Conservation (phyloP, 2,888 invertebrate genomes). For the Apamea crenata region DNA sequence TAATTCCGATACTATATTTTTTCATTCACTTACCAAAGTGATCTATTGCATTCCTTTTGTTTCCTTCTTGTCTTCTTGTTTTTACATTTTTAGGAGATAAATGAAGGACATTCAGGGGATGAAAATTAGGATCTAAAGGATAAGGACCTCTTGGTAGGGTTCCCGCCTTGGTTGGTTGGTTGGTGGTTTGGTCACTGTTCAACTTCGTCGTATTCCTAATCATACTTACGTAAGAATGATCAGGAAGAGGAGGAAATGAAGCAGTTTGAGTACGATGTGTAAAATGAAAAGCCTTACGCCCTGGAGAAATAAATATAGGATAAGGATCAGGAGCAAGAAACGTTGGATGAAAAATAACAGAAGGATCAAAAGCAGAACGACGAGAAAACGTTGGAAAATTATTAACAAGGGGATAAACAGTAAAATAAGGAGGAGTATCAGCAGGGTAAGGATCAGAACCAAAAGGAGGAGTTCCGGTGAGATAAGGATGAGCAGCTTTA, state of each 20-base stretch:
- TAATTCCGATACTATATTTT: background rate
- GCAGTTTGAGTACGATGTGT: background rate
- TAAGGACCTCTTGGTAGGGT: background rate
- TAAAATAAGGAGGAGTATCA: background rate
- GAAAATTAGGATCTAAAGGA: background rate
- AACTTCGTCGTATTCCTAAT: no score
- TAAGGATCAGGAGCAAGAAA: constrained; percentile 3
- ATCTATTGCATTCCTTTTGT: background rate
- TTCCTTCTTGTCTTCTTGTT: background rate
- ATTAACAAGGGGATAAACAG: no score
- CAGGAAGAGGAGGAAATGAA: background rate
- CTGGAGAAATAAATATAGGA: background rate
- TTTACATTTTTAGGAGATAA: background rate
- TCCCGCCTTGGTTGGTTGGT: no score
- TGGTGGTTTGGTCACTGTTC: no score
- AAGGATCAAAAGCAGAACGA: background rate
- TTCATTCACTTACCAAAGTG: constrained; percentile 5
- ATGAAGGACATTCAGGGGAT: background rate
- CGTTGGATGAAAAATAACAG: background rate
- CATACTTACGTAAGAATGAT: background rate
- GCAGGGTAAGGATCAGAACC: background rate
- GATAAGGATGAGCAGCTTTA: background rate
- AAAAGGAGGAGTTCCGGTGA: background rate
- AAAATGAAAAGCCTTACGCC: background rate
- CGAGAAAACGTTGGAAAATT: background rate